phyloP scores from a whole-genome alignment of 2,888 invertebrate species.

The Leucophenga montana region DNA sequence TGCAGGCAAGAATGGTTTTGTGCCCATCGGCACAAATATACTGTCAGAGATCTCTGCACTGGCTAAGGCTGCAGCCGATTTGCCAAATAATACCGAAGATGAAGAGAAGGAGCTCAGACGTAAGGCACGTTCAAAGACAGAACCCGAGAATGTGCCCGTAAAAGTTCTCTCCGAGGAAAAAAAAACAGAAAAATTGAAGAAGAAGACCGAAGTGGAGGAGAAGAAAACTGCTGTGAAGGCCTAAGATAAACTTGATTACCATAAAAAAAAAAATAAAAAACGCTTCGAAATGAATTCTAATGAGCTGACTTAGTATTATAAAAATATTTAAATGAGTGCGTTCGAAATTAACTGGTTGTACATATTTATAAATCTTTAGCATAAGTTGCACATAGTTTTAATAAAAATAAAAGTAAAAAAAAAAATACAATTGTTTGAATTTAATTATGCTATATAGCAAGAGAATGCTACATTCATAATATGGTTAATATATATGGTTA shows the following conservation, averaged over 20 bases:
- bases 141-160: conserved; percentile 4
- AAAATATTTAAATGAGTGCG: conserved; percentile 31
- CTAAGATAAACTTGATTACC: no score
- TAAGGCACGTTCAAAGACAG: conserved; percentile 41
- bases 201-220: conserved; percentile 41
- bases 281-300: neutral
- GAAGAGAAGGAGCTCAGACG: conserved; percentile 48
- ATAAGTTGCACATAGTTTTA: neutral
- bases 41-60: conserved; percentile 58
- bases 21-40: conserved; percentile 69
- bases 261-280: no score
- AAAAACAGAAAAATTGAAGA: conserved; percentile 31
- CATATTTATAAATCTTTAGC: conserved; percentile 2
- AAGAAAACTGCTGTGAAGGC: conserved; percentile 6
- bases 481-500: no score
- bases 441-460: no score
- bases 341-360: conserved; percentile 44
- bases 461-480: no score
- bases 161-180: conserved; percentile 29
- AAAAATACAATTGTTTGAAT: neutral
- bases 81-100: conserved; percentile 52
- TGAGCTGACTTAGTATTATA: conserved; percentile 4
- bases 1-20: conserved; percentile 71
- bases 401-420: neutral
- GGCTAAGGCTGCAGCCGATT: conserved; percentile 65